Conservation (phyloP, 2,888 invertebrate species). For the Pachliopta kotzebuea region DNA sequence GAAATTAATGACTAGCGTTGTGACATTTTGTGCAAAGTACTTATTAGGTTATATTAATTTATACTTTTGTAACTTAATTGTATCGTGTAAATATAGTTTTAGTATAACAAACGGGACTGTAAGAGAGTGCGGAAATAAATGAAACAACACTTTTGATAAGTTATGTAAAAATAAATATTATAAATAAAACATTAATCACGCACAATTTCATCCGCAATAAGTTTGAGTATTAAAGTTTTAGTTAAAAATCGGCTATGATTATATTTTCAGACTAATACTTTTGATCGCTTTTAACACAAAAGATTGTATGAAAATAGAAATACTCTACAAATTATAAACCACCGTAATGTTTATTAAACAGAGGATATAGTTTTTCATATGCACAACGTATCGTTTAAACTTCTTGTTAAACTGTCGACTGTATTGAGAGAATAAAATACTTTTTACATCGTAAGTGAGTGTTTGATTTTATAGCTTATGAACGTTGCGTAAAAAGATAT, state of each 20-base stretch:
- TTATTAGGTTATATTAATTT: conserved; percentile 80
- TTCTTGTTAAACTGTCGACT: conserved; percentile 48
- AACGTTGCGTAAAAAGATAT: neutral
- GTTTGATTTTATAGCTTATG: neutral
- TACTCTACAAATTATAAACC: conserved; percentile 11
- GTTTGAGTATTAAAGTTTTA: neutral
- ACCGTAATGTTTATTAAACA: conserved; percentile 23
- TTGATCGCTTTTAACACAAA: conserved; percentile 1
- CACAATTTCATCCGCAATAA: conserved; percentile 17
- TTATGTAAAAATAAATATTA: conserved; percentile 5
- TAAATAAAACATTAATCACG: conserved; percentile 14
- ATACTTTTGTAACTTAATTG: conserved; percentile 67
- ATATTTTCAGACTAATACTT: neutral
- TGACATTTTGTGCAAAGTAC: conserved; percentile 79
- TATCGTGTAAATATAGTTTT: conserved; percentile 73
- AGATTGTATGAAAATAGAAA: neutral
- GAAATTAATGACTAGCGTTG: conserved; percentile 57
- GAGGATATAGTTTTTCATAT: conserved; percentile 10
- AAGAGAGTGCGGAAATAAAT: conserved; percentile 46
- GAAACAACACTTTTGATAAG: conserved; percentile 41
- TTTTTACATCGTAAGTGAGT: conserved; percentile 39
- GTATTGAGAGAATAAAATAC: conserved; percentile 66
- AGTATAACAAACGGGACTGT: conserved; percentile 40
- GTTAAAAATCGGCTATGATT: conserved; percentile 24
- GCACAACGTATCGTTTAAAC: conserved; percentile 24